Evolutionary conservation across 1,140 invertebrate species (phyloP).

Genomic region (Ridgeia piscesae): DNA sequence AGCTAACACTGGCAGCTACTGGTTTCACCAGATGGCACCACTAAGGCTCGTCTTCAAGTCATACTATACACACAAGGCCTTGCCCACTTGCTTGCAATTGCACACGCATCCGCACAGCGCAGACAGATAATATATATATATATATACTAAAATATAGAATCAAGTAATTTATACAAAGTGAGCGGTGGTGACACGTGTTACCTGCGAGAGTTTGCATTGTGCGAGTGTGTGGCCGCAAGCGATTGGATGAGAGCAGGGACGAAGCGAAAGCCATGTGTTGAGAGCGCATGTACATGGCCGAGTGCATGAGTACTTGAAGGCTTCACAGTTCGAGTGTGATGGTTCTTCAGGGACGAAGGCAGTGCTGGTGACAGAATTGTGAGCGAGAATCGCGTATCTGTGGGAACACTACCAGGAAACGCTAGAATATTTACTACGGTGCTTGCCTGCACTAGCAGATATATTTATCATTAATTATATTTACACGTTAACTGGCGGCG

Average conservation of each 20-base stretch:
- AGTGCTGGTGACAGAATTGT: background rate
- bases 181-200: background rate
- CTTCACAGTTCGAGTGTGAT: background rate
- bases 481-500: background rate
- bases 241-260: background rate
- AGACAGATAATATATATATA: too few relatives aligned
- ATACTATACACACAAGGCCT: conserved; percentile 1
- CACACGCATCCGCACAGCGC: background rate
- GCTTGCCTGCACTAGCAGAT: background rate
- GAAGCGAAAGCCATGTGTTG: background rate
- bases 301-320: background rate
- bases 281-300: background rate
- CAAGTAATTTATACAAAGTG: conserved; percentile 1
- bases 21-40: background rate
- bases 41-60: background rate
- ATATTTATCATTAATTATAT: background rate
- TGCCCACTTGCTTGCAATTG: background rate
- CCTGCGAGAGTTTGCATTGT: background rate
- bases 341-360: background rate
- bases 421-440: background rate
- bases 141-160: conserved; percentile 7
- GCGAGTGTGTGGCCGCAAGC: background rate
- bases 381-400: background rate
- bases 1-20: background rate
- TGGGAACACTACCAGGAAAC: background rate